Percentiles rank a stretch among this genome's conserved stretches.
These are phyloP conservation scores for Atrichornis clamosus DNA, from an alignment of 2,113 vertebrate species.

Conservation along the genomic window DNA sequence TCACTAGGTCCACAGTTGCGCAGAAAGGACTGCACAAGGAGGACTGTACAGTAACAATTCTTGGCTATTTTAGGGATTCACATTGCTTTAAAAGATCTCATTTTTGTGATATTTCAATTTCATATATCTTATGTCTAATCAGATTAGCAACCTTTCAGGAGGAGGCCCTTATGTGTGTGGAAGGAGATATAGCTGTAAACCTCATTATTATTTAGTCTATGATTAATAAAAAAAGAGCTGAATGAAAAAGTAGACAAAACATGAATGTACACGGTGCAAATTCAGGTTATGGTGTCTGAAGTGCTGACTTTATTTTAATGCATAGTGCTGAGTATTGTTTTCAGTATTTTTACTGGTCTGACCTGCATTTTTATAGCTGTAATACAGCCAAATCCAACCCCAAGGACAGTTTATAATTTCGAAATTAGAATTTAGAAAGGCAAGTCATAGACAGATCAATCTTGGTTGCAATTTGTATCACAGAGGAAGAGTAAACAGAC, in stretches of 20 bases:
- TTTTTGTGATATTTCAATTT: background rate
- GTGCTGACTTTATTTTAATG: background rate
- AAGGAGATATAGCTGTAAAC: background rate
- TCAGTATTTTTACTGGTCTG: background rate
- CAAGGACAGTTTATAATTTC: background rate
- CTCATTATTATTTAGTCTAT: slow-evolving; percentile 4
- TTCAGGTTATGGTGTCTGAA: background rate
- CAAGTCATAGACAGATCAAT: background rate
- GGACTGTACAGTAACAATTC: background rate
- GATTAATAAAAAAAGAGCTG: background rate
- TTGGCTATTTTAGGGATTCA: background rate
- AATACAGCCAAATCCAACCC: background rate
- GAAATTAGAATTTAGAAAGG: background rate
- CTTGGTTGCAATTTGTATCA: background rate
- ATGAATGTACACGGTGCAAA: background rate
- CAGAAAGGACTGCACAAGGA: background rate
- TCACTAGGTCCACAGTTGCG: background rate
- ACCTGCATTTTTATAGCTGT: background rate
- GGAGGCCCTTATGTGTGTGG: background rate
- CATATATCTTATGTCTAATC: background rate
- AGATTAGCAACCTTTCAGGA: background rate
- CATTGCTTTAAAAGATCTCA: background rate
- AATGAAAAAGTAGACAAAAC: slow-evolving; percentile 8
- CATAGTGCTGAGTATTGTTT: background rate
- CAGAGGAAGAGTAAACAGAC: background rate